Evolutionary conservation across 2,888 invertebrate species (phyloP).

Genomic region (Belgica antarctica): DNA sequence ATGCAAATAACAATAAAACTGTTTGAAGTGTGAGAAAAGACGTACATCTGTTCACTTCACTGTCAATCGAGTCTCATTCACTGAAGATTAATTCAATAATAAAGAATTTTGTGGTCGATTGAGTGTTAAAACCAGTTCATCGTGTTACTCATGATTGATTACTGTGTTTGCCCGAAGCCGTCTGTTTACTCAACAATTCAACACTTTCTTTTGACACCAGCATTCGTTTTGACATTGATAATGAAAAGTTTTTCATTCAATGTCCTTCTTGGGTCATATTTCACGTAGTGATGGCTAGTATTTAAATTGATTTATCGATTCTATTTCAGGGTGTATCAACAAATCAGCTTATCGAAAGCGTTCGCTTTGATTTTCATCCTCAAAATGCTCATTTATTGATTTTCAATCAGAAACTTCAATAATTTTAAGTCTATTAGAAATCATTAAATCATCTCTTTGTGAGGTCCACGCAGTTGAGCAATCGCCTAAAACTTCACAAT

Average conservation of each 20-base stretch:
- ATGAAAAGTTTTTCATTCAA: background rate
- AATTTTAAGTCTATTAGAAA: conserved; percentile 22
- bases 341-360: conserved; percentile 30
- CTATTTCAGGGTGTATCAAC: background rate
- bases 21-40: background rate
- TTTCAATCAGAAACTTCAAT: background rate
- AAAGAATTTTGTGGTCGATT: conserved; percentile 8
- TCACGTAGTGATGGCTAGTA: background rate
- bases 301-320: conserved; percentile 18
- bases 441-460: conserved; percentile 18
- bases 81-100: background rate
- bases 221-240: background rate
- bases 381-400: too few relatives aligned
- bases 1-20: background rate
- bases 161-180: background rate
- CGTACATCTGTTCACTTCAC: background rate
- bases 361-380: background rate
- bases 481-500: background rate
- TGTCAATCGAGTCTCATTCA: background rate
- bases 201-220: background rate
- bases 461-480: background rate
- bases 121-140: conserved; percentile 14
- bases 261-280: background rate
- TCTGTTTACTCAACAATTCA: conserved; percentile 8
- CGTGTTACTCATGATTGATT: background rate